A percentile compares a stretch with the other conserved stretches of the same genome.
phyloP scores from a whole-genome alignment of 2,113 vertebrate species.

The Melierax canorus region DNA sequence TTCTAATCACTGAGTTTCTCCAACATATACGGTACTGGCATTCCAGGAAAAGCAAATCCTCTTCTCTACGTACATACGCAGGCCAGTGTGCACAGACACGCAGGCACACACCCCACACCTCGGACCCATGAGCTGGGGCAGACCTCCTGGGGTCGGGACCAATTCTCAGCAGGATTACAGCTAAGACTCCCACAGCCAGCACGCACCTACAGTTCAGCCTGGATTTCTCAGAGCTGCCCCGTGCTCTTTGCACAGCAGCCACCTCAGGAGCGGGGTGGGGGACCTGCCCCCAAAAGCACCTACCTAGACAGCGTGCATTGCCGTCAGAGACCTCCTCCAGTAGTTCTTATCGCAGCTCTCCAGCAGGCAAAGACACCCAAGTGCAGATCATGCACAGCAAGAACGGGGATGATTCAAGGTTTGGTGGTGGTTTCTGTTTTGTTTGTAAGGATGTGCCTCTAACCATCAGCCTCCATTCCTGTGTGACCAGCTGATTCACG shows the following conservation, averaged over 20 bases:
- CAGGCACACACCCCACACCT: fast-evolving
- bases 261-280: fast-evolving
- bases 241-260: background rate
- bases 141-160: background rate
- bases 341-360: fast-evolving
- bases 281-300: background rate
- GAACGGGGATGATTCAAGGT: fast-evolving
- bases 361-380: background rate
- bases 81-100: fast-evolving
- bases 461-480: background rate
- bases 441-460: background rate
- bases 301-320: fast-evolving
- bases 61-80: fast-evolving
- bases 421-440: background rate
- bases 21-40: fast-evolving
- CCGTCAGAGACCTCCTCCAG: background rate
- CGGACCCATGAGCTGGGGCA: fast-evolving
- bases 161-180: background rate
- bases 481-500: background rate
- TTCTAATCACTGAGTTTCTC: background rate
- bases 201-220: fast-evolving
- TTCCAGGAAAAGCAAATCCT: conserved; percentile 15
- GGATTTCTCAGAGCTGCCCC: background rate
- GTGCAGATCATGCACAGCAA: background rate
- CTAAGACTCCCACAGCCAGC: background rate